Evolutionary conservation across 2,797 vertebrate species (phyloP), one percentile per base, ranked within the genome.

Genomic region (Pithecia hirsuta): DNA sequence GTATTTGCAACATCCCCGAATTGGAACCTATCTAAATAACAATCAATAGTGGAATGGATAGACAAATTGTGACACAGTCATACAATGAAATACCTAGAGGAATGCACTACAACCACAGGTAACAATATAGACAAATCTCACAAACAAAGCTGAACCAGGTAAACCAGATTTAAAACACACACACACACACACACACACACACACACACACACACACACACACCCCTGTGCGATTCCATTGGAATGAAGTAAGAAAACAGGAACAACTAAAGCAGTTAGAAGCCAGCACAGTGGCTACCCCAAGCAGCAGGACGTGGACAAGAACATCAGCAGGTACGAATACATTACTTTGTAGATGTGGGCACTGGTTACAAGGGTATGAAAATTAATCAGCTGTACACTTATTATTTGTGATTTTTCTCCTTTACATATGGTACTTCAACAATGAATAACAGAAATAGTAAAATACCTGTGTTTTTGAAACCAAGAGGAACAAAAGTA

Each of bases 111-210:
- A 52, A 33, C 28, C 41, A 57, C 2, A 41, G 20, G 1, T 4
- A 55, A 46, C 1, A 1, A 14, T 4, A 78, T 0, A 74, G 41
- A 55, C 0, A 3, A 13, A 75, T 50, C 24, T 87, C 61, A 81
- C 41, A 59, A 76, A 39, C 24, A 80, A 82, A 33, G 67, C 44
- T 30, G 57, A 96, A 36, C 14, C 55, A 48, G 46, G 28, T 4
- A 70, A 79, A 19, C 6, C 85, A 61, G 26, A 36, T 96, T 89
- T 91, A 91, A 94, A 94, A 55, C 11, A 86, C 41, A 30, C 5
- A 61, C 26, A 70, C 7, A 28, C 52, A 52, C 19, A 20, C 19
- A 20, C 19, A 20, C 7, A 8, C 52, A 55, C 52, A 7, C 20
- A 8, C 52, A 22, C 48, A 17, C 52, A 55, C 52, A 20, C 17